Evolutionary conservation across 2,113 vertebrate species (phyloP), one percentile per base, ranked within the genome.

Genomic region (Paralichthys olivaceus): DNA sequence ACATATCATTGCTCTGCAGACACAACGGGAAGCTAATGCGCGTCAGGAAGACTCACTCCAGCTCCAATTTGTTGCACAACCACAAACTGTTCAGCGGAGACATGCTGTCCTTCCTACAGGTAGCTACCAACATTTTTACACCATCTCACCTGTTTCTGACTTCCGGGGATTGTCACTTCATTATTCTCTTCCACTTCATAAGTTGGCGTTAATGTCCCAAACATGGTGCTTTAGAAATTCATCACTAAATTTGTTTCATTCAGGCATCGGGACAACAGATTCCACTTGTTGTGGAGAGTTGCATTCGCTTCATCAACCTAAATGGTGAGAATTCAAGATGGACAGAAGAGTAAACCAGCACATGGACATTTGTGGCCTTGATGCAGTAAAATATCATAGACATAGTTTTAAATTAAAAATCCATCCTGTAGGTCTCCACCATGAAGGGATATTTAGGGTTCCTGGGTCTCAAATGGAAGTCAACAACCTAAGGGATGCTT

Each of bases 361-460:
- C 25, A 19, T 25, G 29, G 4, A 19, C 7, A 14, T 57, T 29
- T 67, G 29, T 60, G 37, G 7, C 11, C 26, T 4, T 28, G 26
- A 40, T 51, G 17, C 40, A 11, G 49, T 19, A 26, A 13, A 57
- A 25, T 55, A 22, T 40, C 40, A 11, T 19, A 4, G 5, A 53
- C n/a, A 59, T 14, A 61, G n/a, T 61, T 40, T 56, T 4, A 25
- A 26, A 26, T 26, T 6, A 23, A 23, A 56, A 28, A 23, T 40
- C 12, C 12, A 11, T 40, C 58, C 26, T 3, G 13, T 83, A 97
- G 96, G 96, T 77, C 90, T 97, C 29, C 96, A 97, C 79, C 96
- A 97, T 60, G 96, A 97, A 81, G 96, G 96, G 29, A 96, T 97
- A 79, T 97, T 97, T 69, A 91, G 96, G 71, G 95, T 97, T 25